Evolutionary conservation across 1,140 invertebrate species (phyloP), one percentile per base, ranked within the genome.

Genomic region (Leptinotarsa defecta): DNA sequence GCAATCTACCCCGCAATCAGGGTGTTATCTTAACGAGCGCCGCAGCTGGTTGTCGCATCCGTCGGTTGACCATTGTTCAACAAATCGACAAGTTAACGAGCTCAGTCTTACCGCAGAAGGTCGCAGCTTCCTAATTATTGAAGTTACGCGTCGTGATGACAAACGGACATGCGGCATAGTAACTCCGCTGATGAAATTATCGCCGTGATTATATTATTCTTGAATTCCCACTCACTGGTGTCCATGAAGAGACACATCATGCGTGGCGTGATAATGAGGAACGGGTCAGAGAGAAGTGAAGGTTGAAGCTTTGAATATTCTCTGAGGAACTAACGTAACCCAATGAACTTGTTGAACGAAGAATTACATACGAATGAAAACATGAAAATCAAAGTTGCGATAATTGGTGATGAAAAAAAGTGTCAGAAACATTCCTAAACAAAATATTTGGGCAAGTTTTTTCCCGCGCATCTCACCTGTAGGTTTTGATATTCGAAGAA

Each of bases 41-140:
- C 73, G 52, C 65, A 62, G 20, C 48, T 72, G 74, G 43, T 68
- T 69, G 68, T 76, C 67, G 22, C 20, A 20, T 13, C 74, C 73
- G 75, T 74, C 62, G 68, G 71, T 65, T 76, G 74, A 76, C 74
- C 74, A 76, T 76, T 76, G 74, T 76, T 76, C 71, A 76, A 65
- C 74, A 76, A 19, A 73, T 76, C 74, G 74, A 68, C 74, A 76
- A 76, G 70, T 73, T 73, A 76, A 76, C 74, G 64, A 76, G 74
- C 63, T 52, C 63, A 27, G 62, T 27, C 62, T 71, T 71, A 61
- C 57, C 70, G 70, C 70, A 71, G n/a, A 57, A 57, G 70, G 49
- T 62, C 49, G 24, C 11, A 57, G 20, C 49, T 61, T 57, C 52
- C 52, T 57, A 57, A 57, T 57, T 57, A 57, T 57, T 15, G 52